A percentile compares a stretch with the other conserved stretches of the same genome.
Conservation (phyloP, 2,113 vertebrate species). For the Passer domesticus region DNA sequence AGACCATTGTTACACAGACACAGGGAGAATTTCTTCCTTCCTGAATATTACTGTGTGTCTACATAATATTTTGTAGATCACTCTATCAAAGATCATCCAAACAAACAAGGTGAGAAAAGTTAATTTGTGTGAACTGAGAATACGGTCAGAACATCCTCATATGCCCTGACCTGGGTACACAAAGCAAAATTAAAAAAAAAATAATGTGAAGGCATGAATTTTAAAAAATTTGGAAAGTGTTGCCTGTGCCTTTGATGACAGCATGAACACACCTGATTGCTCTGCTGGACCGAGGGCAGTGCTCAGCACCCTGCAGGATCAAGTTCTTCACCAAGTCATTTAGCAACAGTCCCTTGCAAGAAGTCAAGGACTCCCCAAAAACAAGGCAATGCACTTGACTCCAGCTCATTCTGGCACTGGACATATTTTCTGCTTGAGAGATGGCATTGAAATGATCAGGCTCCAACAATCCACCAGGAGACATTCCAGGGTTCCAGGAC, state of each 20-base stretch:
- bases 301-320: background rate
- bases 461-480: background rate
- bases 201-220: background rate
- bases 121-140: background rate
- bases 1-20: fast-evolving
- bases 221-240: background rate
- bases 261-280: background rate
- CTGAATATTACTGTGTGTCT: background rate
- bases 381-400: background rate
- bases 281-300: background rate
- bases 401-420: background rate
- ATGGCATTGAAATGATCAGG: background rate
- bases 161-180: background rate
- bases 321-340: background rate
- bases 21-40: background rate
- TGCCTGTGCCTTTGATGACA: background rate
- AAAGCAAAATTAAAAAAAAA: background rate
- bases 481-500: background rate
- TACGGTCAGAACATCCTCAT: background rate
- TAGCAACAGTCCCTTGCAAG: background rate
- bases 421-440: background rate
- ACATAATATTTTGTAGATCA: background rate
- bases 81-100: background rate
- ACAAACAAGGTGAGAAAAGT: background rate
- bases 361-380: background rate